phyloP scores from a whole-genome alignment of 2,888 invertebrate species.

The Lordiphosa andalusiaca region DNA sequence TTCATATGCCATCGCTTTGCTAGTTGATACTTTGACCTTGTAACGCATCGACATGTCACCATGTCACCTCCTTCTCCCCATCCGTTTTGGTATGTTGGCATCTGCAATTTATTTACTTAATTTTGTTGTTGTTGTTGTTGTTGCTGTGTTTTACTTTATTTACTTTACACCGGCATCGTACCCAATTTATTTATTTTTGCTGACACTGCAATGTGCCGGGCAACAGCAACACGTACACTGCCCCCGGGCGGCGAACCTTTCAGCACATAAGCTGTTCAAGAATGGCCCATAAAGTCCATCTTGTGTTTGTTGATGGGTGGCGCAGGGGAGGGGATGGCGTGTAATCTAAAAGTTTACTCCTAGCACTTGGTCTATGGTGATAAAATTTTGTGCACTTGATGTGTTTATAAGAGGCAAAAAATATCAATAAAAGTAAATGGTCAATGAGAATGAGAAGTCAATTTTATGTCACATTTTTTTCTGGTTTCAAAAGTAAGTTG shows the following conservation, averaged over 20 bases:
- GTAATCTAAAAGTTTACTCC: conserved; percentile 5
- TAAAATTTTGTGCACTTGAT: too few relatives aligned
- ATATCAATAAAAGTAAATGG: too few relatives aligned
- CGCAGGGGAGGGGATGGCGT: not conserved
- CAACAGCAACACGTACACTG: conserved; percentile 4
- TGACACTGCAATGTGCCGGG: conserved; percentile 11
- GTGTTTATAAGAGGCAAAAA: too few relatives aligned
- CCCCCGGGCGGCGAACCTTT: conserved; percentile 7
- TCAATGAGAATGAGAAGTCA: too few relatives aligned
- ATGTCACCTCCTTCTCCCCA: conserved; percentile 20
- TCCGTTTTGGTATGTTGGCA: conserved; percentile 57
- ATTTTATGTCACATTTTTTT: too few relatives aligned
- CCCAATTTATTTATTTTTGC: conserved; percentile 7
- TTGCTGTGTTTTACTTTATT: conserved; percentile 42
- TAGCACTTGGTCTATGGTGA: too few relatives aligned
- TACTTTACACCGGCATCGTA: conserved; percentile 54
- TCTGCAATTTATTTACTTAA: conserved; percentile 65
- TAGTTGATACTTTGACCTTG: conserved; percentile 71
- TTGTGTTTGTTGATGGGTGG: not conserved
- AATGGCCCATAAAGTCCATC: conserved; percentile 4
- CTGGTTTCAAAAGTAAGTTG: too few relatives aligned
- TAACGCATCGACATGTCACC: conserved; percentile 37
- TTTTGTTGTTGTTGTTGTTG: conserved; percentile 13
- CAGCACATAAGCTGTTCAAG: conserved; percentile 11
- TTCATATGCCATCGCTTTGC: conserved; percentile 60